Evolutionary conservation across 1,140 invertebrate species (phyloP).

Genomic region (Drosophila simulans): DNA sequence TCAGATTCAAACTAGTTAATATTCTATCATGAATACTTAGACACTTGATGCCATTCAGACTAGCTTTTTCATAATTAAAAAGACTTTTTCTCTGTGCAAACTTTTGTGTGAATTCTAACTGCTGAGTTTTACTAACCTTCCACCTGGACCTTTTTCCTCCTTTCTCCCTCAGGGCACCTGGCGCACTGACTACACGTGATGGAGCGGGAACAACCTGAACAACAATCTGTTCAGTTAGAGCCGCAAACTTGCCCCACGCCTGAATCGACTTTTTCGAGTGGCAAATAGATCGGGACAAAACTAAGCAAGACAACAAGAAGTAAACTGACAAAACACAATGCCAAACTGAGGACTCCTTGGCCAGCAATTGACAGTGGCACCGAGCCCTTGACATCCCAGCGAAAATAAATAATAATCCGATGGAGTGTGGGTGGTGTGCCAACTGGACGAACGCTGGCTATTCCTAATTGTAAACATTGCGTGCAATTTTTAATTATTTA

Average conservation of each 20-base stretch:
- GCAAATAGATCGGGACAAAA: conserved; percentile 49
- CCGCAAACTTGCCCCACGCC: conserved; percentile 23
- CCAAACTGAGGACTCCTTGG: conserved; percentile 77
- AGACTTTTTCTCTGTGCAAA: conserved; percentile 14
- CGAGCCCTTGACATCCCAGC: conserved; percentile 28
- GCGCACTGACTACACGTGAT: conserved; percentile 85
- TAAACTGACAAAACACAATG: conserved; percentile 65
- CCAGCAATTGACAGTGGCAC: conserved; percentile 44
- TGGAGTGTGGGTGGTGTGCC: conserved; percentile 25
- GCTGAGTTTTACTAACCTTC: conserved; percentile 29
- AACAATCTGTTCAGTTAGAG: conserved; percentile 84
- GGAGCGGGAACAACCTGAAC: conserved; percentile 84
- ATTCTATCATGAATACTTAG: no score
- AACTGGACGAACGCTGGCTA: conserved; percentile 59
- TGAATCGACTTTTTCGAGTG: conserved; percentile 19
- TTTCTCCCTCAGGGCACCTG: conserved; percentile 72
- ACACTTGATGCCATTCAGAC: no score
- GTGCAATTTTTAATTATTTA: conserved; percentile 84
- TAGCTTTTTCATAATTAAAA: no score
- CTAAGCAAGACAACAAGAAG: conserved; percentile 3
- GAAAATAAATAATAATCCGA: neutral
- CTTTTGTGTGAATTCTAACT: neutral
- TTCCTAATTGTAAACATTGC: conserved; percentile 84
- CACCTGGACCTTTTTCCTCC: conserved; percentile 26
- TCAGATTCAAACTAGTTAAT: no score